Evolutionary conservation across 2,797 vertebrate genomes (phyloP).

Genomic region (Falco rusticolus): DNA sequence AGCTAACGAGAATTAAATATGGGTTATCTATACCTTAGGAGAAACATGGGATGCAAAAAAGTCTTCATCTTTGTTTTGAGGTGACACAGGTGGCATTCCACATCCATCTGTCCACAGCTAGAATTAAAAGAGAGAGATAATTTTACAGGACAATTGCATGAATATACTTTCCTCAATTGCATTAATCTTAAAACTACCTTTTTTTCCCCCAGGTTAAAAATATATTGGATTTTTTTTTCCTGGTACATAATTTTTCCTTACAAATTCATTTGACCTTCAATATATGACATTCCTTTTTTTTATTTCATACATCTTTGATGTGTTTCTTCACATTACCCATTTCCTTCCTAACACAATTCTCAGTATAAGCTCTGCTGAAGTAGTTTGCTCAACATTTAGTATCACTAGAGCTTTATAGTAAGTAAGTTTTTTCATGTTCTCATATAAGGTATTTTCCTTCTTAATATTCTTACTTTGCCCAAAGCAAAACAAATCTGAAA

Average conservation of each 20-base stretch:
- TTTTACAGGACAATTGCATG: neutral
- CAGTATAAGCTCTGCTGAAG: neutral
- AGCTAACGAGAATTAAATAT: neutral
- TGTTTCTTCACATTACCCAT: neutral
- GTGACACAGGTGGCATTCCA: constrained; percentile 71
- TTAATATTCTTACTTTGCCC: neutral
- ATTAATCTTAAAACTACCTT: neutral
- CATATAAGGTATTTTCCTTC: neutral
- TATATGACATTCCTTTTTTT: neutral
- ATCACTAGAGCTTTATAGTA: neutral
- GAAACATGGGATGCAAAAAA: constrained; percentile 89
- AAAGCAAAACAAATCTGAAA: neutral
- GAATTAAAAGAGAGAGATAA: neutral
- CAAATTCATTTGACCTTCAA: neutral
- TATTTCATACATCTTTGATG: neutral
- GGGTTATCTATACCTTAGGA: constrained; percentile 63
- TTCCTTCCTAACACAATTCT: neutral
- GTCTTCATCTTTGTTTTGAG: constrained; percentile 87
- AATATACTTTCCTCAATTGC: neutral
- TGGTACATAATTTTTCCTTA: neutral
- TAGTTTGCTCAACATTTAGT: neutral
- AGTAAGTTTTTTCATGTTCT: neutral
- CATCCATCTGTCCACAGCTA: constrained; percentile 92
- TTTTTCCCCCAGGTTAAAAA: neutral
- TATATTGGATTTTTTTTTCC: neutral